Base-by-base conservation (phyloP, 2,888 invertebrate genomes). In the Antheraea yamamai region DNA sequence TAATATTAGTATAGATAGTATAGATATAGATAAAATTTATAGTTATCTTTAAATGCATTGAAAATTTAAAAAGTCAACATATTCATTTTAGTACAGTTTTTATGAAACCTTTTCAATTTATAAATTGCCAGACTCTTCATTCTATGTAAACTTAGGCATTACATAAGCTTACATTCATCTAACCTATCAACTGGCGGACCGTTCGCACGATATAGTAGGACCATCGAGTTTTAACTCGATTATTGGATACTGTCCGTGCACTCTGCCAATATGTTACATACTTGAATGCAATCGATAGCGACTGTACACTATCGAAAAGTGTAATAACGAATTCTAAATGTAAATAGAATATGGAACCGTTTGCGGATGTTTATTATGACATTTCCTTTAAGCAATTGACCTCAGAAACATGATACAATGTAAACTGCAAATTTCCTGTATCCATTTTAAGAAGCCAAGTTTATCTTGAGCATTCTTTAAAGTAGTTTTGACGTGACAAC, bases 151-250 rank as follows among this genome's bases (percentile, higher is more conserved):
- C 16, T 66, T 0, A 66, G 18, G 7, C 39, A 39, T 73, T 61
- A 73, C 35, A 61, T 61, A 58, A 73, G 61, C 47, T 61, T 73
- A 73, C 73, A 73, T 64, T 23, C 23, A 8, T 61, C 35, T 23
- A 39, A 51, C 26, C 30, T 51, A 30, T 55, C 55, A 10, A 70
- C 10, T 51, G 52, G 16, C 16, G 70, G n/a, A 70, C 52, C 68
- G 55, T 70, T 66, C 64, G 64, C 20, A 66, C 75, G 72, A 66
- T 75, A 66, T 72, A 74, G 73, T 72, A 74, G 73, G 77, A 75
- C 76, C 76, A 71, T 75, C 76, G 52, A 77, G 76, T 78, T 77
- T 77, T 78, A 76, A 79, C 74, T 80, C 76, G 77, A 78, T 80
- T 80, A 80, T 76, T 79, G 76, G 76, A 55, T 64, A 52, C 75